Evolutionary conservation across 2,888 invertebrate species (phyloP), one percentile per base, ranked within the genome.

Genomic region (Erannis defoliaria): DNA sequence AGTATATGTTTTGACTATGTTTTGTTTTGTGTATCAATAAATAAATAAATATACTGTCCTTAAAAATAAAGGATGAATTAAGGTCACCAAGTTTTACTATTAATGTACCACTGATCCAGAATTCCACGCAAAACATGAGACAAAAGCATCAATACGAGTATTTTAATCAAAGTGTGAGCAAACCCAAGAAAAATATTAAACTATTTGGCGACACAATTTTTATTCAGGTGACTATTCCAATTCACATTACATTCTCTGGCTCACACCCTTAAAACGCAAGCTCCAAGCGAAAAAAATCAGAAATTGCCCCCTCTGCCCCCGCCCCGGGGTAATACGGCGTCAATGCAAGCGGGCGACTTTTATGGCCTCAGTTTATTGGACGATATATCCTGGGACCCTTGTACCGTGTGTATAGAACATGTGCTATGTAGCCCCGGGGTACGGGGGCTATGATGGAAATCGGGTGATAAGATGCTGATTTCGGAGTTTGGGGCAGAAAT

Each of bases 281-380:
- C 53, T 43, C 33, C 55, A 49, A 54, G 61, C 49, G 53, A 66
- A 68, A 68, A 68, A 73, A 73, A 71, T 68, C 75, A 70, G 73
- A 73, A 74, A 75, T 78, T 74, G 76, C 80, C 81, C 76, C 73
- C 54, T 9, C 42, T 12, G 31, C 29, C 21, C 43, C 77, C 75
- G 69, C 21, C 43, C 77, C 75, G 69, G 63, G 75, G 77, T 82
- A 85, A 89, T 89, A 85, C 86, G 80, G 78, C 85, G 82, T 78
- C 80, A 79, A 75, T 69, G 78, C 78, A 75, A 76, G 78, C 78
- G 76, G 72, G 68, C 79, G 85, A 84, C 86, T 78, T 86, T 89
- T 88, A 88, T 87, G 78, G 83, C 70, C 73, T 42, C 77, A 79
- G 80, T 87, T 91, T 91, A 90, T 91, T 90, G 89, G 85, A 78